Conservation (phyloP, 2,797 vertebrate species). For the Apodemus agrarius region DNA sequence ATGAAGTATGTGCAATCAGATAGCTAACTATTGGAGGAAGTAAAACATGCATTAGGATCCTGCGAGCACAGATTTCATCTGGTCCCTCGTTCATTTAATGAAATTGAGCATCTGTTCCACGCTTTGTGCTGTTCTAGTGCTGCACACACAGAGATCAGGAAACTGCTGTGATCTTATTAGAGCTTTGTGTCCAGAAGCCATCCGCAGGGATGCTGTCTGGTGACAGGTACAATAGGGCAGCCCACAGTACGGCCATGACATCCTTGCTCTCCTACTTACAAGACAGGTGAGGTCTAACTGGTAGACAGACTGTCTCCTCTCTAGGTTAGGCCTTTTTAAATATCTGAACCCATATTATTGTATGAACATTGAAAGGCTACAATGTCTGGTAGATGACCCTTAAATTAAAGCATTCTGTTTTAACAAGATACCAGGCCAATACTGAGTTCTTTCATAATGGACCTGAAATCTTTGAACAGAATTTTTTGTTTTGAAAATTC, state of each 20-base stretch:
- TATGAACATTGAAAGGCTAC: not conserved
- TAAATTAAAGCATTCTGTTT: not conserved
- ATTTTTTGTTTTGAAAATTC: not conserved
- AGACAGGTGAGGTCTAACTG: not conserved
- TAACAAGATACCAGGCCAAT: not conserved
- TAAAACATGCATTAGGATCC: not conserved
- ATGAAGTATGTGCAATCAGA: not conserved
- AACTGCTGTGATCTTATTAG: not conserved
- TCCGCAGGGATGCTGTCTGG: not conserved
- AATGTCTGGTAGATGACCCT: not conserved
- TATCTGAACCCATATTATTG: not conserved
- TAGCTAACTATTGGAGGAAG: not conserved
- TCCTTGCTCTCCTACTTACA: not conserved
- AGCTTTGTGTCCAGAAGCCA: not conserved
- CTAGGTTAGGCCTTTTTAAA: not conserved
- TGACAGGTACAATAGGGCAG: not conserved
- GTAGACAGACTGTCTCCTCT: not conserved
- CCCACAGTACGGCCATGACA: fast-evolving
- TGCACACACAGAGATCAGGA: not conserved
- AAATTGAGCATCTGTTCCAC: not conserved
- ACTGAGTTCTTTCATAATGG: not conserved
- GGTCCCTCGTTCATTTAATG: not conserved
- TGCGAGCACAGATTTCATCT: not conserved
- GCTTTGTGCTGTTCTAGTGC: not conserved
- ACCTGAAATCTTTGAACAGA: not conserved